phyloP scores from a whole-genome alignment of 53 echinoderm and acorn worm genomes.

The Holothuria scabra region DNA sequence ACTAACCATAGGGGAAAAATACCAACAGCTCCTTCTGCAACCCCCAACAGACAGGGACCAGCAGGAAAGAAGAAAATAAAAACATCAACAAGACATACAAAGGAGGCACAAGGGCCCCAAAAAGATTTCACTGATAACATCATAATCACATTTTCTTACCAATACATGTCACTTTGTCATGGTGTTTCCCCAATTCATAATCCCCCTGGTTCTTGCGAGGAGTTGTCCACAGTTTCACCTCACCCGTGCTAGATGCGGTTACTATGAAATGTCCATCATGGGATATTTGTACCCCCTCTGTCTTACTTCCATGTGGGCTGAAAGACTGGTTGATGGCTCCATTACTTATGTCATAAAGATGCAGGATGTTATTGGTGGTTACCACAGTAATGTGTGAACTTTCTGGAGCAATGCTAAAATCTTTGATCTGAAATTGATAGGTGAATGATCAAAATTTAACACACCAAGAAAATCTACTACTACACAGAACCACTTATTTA shows the following conservation, averaged over 20 bases:
- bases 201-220: slow-evolving; percentile 71
- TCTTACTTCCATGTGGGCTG: slow-evolving; percentile 77
- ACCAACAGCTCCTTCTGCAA: too few relatives aligned
- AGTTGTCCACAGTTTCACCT: slow-evolving; percentile 82
- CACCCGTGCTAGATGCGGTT: slow-evolving; percentile 77
- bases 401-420: slow-evolving; percentile 81
- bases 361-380: slow-evolving; percentile 81
- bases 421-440: slow-evolving; percentile 59
- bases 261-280: slow-evolving; percentile 89
- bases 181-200: slow-evolving; percentile 51
- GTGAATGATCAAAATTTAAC: too few relatives aligned
- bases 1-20: too few relatives aligned
- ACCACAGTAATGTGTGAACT: slow-evolving; percentile 80
- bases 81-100: too few relatives aligned
- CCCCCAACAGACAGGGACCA: too few relatives aligned
- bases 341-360: slow-evolving; percentile 89
- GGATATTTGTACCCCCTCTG: slow-evolving; percentile 69
- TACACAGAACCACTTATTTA: too few relatives aligned
- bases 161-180: slow-evolving; percentile 86
- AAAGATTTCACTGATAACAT: too few relatives aligned
- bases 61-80: too few relatives aligned
- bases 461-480: too few relatives aligned
- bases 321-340: slow-evolving; percentile 82
- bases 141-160: slow-evolving; percentile 54
- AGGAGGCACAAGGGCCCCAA: too few relatives aligned